Evolutionary conservation across 2,797 vertebrate genomes (phyloP).

Genomic region (Corythornis leucogaster): DNA sequence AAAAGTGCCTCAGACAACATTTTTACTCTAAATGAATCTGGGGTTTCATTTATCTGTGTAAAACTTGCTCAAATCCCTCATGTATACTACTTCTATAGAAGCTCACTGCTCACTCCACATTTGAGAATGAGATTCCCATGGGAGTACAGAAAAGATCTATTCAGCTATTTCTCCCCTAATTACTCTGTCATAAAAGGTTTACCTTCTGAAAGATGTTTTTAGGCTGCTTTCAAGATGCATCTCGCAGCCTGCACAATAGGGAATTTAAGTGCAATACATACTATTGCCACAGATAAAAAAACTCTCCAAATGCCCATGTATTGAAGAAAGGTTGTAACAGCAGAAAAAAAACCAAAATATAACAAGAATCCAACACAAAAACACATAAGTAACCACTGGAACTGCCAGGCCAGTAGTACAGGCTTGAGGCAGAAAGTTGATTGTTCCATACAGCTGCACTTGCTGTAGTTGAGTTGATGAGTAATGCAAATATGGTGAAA

Average conservation of each 20-base stretch:
- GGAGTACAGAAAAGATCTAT: neutral
- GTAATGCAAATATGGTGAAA: neutral
- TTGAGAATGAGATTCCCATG: neutral
- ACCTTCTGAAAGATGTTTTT: neutral
- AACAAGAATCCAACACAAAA: neutral
- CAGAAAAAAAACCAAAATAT: neutral
- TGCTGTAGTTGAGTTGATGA: neutral
- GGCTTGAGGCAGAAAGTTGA: neutral
- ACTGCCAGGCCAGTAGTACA: neutral
- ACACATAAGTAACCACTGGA: neutral
- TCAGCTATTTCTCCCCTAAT: neutral
- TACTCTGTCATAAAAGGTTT: neutral
- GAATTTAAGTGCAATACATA: neutral
- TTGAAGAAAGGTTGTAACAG: neutral
- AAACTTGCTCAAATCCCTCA: neutral
- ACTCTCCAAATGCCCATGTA: neutral
- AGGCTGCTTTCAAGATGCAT: neutral
- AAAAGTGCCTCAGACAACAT: neutral
- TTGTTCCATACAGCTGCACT: neutral
- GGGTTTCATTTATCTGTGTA: neutral
- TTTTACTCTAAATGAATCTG: neutral
- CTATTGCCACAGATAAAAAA: neutral
- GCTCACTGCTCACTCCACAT: neutral
- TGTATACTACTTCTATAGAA: neutral
- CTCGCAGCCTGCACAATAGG: neutral